Evolutionary conservation across 2,888 invertebrate genomes (phyloP), one percentile per base, ranked within the genome.

Genomic region (Amblyjoppa fuscipennis): DNA sequence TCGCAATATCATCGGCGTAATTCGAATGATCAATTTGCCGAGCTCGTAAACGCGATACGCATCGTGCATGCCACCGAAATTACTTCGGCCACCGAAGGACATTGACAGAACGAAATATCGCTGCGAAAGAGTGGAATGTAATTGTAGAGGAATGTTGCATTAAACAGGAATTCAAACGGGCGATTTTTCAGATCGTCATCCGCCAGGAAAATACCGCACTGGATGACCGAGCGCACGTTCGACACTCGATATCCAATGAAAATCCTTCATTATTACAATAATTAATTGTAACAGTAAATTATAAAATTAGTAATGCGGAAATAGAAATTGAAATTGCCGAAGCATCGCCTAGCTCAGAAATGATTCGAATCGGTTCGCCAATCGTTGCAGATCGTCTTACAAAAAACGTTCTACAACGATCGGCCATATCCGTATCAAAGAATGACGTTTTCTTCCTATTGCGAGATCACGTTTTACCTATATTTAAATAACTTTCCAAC

Each of bases 31-130:
- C 34, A 25, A 56, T 59, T 34, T 41, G 41, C 11, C 11, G 28
- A 51, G 34, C 41, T 31, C 49, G 34, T 25, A 25, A 59, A 70
- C 49, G 28, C 59, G 61, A 49, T 31, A 13, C 53, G 49, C 75
- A 70, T 76, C 77, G 77, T 77, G 66, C 82, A 66, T 77, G 25
- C 38, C 66, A 66, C 77, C 77, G 71, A 66, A 77, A 82, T 71
- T 66, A 76, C 77, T 77, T 73, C 66, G 73, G 66, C 77, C 71
- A 77, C 56, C 51, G 49, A 69, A 45, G 71, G 71, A 28, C 70
- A 64, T 76, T 75, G 20, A 28, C n/a, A n/a, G 13, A 53, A 38
- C 59, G 28, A 56, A 71, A 66, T 64, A 51, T 64, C 61, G 53
- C 75, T 38, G 81, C 53, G 69, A 49, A 49, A 41, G 25, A 59